Evolutionary conservation across 2,888 invertebrate species (phyloP).

Genomic region (Acleris emargana): DNA sequence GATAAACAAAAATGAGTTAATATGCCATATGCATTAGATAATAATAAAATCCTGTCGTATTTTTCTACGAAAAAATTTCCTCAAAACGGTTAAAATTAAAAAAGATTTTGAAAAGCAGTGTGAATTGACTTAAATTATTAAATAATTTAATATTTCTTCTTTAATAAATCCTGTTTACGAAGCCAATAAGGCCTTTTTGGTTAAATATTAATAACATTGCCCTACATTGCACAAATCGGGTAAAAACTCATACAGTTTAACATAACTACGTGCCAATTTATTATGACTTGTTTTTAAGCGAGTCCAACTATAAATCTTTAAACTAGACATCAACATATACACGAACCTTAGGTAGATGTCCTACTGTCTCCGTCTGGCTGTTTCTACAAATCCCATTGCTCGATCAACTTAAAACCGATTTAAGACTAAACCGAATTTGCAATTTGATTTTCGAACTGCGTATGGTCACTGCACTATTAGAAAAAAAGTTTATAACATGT

Average conservation of each 20-base stretch:
- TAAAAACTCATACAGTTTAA: not conserved
- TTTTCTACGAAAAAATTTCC: no score
- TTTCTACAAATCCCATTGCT: conserved; percentile 57
- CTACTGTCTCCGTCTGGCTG: conserved; percentile 52
- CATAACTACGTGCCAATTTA: not conserved
- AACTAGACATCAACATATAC: conserved; percentile 30
- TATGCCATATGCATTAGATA: no score
- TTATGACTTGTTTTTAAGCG: not conserved
- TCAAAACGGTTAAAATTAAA: no score
- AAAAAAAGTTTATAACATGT: conserved; percentile 73
- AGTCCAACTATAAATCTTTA: conserved; percentile 3
- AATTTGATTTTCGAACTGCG: conserved; percentile 42
- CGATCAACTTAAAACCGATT: conserved; percentile 44
- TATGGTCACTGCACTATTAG: conserved; percentile 59
- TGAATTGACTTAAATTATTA: no score
- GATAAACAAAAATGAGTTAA: no score
- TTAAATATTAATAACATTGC: no score
- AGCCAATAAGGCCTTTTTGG: no score
- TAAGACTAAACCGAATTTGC: conserved; percentile 41
- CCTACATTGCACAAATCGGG: no score
- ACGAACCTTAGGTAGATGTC: conserved; percentile 47
- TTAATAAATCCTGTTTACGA: no score
- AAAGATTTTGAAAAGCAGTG: no score
- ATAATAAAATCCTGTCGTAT: no score
- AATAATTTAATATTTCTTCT: no score